Conservation (phyloP, 1,140 invertebrate species). For the Tetramorium alpestre region DNA sequence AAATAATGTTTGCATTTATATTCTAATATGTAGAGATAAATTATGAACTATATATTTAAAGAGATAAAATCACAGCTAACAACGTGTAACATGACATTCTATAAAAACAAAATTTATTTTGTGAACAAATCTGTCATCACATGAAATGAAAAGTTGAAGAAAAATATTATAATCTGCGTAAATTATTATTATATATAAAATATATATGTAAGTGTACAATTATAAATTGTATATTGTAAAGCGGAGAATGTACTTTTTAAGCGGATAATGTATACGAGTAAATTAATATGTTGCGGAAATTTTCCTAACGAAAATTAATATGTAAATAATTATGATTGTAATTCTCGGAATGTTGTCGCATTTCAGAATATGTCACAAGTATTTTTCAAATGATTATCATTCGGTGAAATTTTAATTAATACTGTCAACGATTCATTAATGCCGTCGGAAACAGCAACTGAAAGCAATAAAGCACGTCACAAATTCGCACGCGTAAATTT, state of each 20-base stretch:
- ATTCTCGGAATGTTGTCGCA: conserved; percentile 16
- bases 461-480: conserved; percentile 39
- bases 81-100: neutral
- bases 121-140: conserved; percentile 20
- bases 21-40: neutral
- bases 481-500: conserved; percentile 17
- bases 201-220: neutral
- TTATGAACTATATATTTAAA: conserved; percentile 8
- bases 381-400: conserved; percentile 48
- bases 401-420: conserved; percentile 49
- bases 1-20: neutral
- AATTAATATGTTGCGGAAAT: conserved; percentile 39
- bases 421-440: conserved; percentile 32
- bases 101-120: conserved; percentile 15
- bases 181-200: neutral
- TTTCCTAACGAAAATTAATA: neutral
- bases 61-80: conserved; percentile 27
- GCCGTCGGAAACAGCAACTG: conserved; percentile 26
- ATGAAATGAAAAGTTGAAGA: conserved; percentile 13
- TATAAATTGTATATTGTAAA: conserved; percentile 11
- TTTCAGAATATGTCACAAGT: neutral
- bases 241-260: neutral
- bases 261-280: neutral
- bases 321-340: conserved; percentile 45
- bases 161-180: neutral